phyloP scores from a whole-genome alignment of 2,113 vertebrate genomes.

The Nerophis ophidion region DNA sequence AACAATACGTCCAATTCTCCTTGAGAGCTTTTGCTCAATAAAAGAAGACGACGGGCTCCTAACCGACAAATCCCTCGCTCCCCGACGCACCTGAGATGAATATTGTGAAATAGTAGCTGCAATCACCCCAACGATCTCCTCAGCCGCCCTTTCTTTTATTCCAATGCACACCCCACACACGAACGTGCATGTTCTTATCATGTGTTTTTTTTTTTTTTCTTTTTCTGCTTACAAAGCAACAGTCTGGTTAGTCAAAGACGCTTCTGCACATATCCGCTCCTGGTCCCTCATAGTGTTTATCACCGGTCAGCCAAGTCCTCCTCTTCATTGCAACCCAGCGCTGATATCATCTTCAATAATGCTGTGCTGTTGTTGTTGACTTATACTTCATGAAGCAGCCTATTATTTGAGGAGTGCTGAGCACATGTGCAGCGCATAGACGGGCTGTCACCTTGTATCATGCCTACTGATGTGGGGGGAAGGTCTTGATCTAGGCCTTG shows the following conservation, averaged over 20 bases:
- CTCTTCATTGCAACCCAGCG: constrained; percentile 48
- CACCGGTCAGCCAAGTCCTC: constrained; percentile 41
- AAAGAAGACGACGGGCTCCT: constrained; percentile 33
- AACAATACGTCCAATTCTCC: constrained; percentile 34
- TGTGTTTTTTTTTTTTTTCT: constrained; percentile 24
- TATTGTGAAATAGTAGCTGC: constrained; percentile 27
- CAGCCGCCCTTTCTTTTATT: constrained; percentile 35
- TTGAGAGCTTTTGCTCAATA: constrained; percentile 50
- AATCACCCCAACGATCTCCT: not conserved
- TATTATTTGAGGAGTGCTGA: constrained; percentile 54
- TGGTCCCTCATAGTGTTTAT: constrained; percentile 36
- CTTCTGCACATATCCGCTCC: constrained; percentile 26
- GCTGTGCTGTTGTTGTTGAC: constrained; percentile 52
- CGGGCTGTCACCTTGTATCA: constrained; percentile 43
- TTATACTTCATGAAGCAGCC: constrained; percentile 41
- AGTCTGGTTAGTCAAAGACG: constrained; percentile 25
- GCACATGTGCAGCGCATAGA: constrained; percentile 49
- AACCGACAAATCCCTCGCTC: constrained; percentile 24
- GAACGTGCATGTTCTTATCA: constrained; percentile 34
- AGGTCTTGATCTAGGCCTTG: constrained; percentile 20
- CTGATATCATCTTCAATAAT: constrained; percentile 73
- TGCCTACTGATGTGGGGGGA: constrained; percentile 20
- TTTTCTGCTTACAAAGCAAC: constrained; percentile 23
- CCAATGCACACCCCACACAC: constrained; percentile 29
- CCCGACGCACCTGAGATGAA: constrained; percentile 43